Evolutionary conservation across 2,113 vertebrate species (phyloP), one percentile per base, ranked within the genome.

Genomic region (Mormyrus iriodes): DNA sequence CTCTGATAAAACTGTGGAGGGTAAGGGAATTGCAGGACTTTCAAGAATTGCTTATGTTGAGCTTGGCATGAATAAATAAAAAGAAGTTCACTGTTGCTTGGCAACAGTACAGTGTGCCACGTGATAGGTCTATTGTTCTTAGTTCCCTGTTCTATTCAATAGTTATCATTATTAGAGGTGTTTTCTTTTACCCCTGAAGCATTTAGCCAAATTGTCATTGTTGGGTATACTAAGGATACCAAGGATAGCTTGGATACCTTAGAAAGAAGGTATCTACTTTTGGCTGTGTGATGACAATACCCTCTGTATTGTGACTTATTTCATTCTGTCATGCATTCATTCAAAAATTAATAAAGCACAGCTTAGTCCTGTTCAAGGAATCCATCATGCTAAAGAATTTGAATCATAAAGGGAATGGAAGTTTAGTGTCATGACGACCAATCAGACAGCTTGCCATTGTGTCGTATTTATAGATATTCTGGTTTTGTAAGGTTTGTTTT

Each of bases 301-400:
- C 73, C 35, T 73, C 65, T 15, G 27, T 4, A 35, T 35, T 79
- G 73, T 42, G 35, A 42, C n/a, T 76, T n/a, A 27, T 49, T 49
- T 15, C 4, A 48, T 73, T 88, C 3, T 1, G 13, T 61, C n/a
- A 51, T 39, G 46, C 27, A 48, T 88, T n/a, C 61, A 88, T 88
- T 44, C 82, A 85, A 48, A 85, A 85, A 79, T 79, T 79, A 79
- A 79, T 39, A 79, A 73, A 73, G 87, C n/a, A 46, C 19, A 17
- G 53, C 86, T 87, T 87, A n/a, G 55, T 21, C 39, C 17, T 15
- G 55, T 49, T 88, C 39, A 73, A 65, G 51, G 35, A 19, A 42
- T 79, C 4, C 73, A 79, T 15, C 35, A 79, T 19, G 35, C 73
- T 79, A 79, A 13, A 79, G 31, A 79, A 79, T 79, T 6, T 79